Evolutionary conservation across 2,797 vertebrate species (phyloP), one percentile per base, ranked within the genome.

Genomic region (Paguma larvata): DNA sequence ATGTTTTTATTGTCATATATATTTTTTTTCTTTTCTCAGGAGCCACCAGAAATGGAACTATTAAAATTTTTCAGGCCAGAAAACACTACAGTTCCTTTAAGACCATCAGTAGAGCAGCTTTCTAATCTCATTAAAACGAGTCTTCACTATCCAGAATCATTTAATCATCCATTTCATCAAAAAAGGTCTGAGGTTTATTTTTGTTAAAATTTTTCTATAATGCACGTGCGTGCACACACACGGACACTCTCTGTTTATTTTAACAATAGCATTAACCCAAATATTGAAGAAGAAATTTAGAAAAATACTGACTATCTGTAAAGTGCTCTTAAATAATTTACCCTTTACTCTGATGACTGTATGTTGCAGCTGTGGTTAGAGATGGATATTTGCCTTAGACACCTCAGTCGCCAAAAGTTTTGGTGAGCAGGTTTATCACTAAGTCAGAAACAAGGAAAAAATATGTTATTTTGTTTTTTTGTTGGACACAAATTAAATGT

Each of bases 41-140:
- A 99, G 70, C 98, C 99, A 94, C 99, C 99, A 97, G 99, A 99
- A 98, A 99, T 99, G 97, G 99, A 99, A 97, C 99, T 99, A 67
- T 98, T 99, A 32, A 99, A 99, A 98, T 99, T 99, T 98, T 98
- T 98, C 97, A 99, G 99, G 89, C 98, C 99, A 3, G 99, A 99
- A 96, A 98, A 98, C 46, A 98, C 99, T 84, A 97, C 98, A 41
- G 98, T 99, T 97, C 98, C 99, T 30, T 95, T 98, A 91, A 99
- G 98, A 94, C 99, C 99, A 59, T 99, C 99, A 6, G 98, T 99
- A 93, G 99, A 99, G 78, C 99, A 99, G 95, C 99, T 99, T 95
- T 99, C 99, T 95, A 99, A 99, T 94, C 99, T 99, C 86, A 99
- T 99, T 98, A 99, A 99, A 98, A 99, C 99, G 41, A 99, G 99